Evolutionary conservation across 2,797 vertebrate species (phyloP), one percentile per base, ranked within the genome.

Genomic region (Falco naumanni): DNA sequence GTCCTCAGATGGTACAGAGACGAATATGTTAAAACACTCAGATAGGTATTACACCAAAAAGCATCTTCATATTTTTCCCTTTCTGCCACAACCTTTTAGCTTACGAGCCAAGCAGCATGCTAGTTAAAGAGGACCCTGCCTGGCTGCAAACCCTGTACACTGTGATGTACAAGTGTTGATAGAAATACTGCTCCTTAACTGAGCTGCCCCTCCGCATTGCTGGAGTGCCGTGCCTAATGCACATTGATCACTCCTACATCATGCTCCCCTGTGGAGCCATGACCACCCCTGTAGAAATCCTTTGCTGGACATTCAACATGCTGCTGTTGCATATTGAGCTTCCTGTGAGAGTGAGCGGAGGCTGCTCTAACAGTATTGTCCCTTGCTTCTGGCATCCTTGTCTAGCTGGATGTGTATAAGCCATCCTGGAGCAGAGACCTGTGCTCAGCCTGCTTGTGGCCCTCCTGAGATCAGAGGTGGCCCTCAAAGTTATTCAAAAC

Each of bases 201-300:
- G 72, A 31, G 31, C 29, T 26, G 51, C 21, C 47, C 60, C 34
- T 19, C 54, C 56, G 41, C 45, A 26, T 26, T 41, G 17, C 41
- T 0, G 0, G 14, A 10, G 17, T 13, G 59, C n/a, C 0, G 0
- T 54, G 47, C 39, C 54, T 84, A 5, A 16, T 4, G 14, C 31
- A 75, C 25, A 34, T 34, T 47, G 65, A 56, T 18, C 9, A 9
- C 34, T 39, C 48, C 34, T 12, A 15, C 56, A 15, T 15, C 16
- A 0, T 8, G 43, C 19, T 76, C 4, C 48, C 10, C 33, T 7
- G 11, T 0, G 4, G 18, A 76, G 26, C 51, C 63, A 41, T 39
- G 65, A 54, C 34, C 71, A 79, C 1, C 1, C 11, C 54, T 51
- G 9, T 3, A 48, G 88, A 70, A 69, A 72, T n/a, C 39, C 51